Evolutionary conservation across 2,888 invertebrate species (phyloP).

Genomic region (Lasioglossum malachurum): DNA sequence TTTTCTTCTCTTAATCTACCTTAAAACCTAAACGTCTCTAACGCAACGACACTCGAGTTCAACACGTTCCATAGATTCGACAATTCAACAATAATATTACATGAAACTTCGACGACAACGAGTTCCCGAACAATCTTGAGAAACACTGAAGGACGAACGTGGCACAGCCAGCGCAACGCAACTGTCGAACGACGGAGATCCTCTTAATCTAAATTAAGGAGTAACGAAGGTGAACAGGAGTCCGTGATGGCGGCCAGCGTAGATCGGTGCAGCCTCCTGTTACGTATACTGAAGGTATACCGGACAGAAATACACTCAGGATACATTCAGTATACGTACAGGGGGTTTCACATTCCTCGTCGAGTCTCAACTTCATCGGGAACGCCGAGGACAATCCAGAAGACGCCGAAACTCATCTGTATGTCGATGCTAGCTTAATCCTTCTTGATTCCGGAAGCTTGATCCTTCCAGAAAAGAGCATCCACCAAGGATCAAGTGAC

Average conservation of each 20-base stretch:
- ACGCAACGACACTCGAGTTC: background rate
- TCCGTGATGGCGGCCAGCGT: constrained; percentile 82
- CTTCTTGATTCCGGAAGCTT: background rate
- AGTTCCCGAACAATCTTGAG: background rate
- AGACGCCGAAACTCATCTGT: background rate
- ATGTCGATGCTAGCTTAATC: background rate
- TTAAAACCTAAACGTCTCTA: background rate
- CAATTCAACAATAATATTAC: background rate
- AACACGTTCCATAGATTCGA: background rate
- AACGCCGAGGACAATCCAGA: background rate
- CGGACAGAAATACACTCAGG: constrained; percentile 99
- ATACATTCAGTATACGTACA: constrained; percentile 99
- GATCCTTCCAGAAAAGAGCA: background rate
- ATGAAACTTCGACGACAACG: background rate
- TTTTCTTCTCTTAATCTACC: constrained; percentile 1
- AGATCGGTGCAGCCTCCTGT: constrained; percentile 97
- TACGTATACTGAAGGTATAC: constrained; percentile 99
- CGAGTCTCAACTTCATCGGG: constrained; percentile 48
- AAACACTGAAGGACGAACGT: background rate
- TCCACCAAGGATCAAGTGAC: background rate
- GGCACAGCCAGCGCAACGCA: constrained; percentile 1
- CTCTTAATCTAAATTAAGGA: constrained; percentile 35
- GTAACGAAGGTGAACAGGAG: constrained; percentile 13
- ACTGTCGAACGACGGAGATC: constrained; percentile 17
- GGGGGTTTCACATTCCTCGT: constrained; percentile 91